Evolutionary conservation across 2,797 vertebrate genomes (phyloP).

Genomic region (Distichodus sexfasciatus): DNA sequence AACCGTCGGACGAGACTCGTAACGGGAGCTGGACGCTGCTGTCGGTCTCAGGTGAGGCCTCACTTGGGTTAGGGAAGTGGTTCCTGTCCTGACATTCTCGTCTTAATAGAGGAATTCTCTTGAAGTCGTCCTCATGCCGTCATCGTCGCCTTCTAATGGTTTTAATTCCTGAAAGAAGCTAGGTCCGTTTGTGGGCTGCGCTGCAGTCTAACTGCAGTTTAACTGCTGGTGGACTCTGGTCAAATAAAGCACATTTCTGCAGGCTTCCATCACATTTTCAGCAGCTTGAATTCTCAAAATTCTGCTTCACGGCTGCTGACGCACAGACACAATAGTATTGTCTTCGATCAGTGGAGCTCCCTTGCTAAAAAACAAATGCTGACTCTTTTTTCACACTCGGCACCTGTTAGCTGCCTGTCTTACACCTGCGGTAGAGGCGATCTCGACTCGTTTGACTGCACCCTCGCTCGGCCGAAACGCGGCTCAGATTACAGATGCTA

Average conservation of each 20-base stretch:
- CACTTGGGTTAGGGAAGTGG: neutral
- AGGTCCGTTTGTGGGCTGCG: too few relatives aligned
- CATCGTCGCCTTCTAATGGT: too few relatives aligned
- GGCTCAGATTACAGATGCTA: constrained; percentile 17
- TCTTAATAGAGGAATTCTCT: too few relatives aligned
- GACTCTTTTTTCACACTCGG: neutral
- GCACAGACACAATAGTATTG: constrained; percentile 20
- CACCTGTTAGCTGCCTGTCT: constrained; percentile 27
- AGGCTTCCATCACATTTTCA: too few relatives aligned
- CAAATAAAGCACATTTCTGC: too few relatives aligned
- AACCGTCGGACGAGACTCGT: constrained; percentile 76
- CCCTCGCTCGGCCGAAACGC: constrained; percentile 1
- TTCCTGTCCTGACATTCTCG: too few relatives aligned
- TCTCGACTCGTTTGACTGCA: neutral
- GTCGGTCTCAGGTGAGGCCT: constrained; percentile 79
- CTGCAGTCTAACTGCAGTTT: too few relatives aligned
- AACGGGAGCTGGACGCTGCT: constrained; percentile 88
- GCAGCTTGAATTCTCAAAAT: neutral
- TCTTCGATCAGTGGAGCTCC: neutral
- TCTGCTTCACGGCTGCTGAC: constrained; percentile 17
- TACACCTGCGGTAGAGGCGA: constrained; percentile 9
- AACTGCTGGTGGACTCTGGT: too few relatives aligned
- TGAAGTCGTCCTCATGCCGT: too few relatives aligned
- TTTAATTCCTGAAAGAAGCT: too few relatives aligned
- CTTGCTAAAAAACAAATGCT: constrained; percentile 28